Base-by-base conservation (phyloP, 2,888 invertebrate genomes). In the Mayetiola destructor region DNA sequence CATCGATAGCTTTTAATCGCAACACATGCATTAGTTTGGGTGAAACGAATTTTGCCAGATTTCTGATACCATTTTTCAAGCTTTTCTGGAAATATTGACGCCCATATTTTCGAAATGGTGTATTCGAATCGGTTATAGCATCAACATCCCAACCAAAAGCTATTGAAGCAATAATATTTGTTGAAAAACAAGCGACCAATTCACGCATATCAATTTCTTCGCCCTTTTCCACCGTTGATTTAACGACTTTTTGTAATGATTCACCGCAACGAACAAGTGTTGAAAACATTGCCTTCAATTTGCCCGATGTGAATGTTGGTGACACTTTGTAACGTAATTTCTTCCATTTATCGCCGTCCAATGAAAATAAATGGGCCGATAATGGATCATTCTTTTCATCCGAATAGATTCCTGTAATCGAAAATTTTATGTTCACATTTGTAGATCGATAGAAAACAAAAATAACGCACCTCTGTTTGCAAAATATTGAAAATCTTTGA, bases 401-500 rank as follows among this genome's bases (percentile, higher is more conserved):
- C 56, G 72, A 75, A 64, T 78, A 78, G 32, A 80, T 72, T 1
- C 56, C 56, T 5, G 16, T 18, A 21, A 27, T 18, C 9, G 21
- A 12, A 35, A 55, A 55, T 12, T 18, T 12, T 30, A 18, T 16
- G 21, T 35, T 53, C 32, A 32, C 6, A 32, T 6, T 32, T 9
- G 6, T 6, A 32, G 8, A 10, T 6, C 10, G 32, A 32, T 32
- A 10, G 32, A 32, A 32, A 32, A 32, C 6, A 6, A 32, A 32
- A 6, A 39, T 39, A 10, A 6, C n/a, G 6, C n/a, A 16, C 82
- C 82, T 53, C 82, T 78, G 62, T 83, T 81, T 66, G 78, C 76
- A 61, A 85, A 84, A 66, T 80, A 71, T n/a, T 73, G 73, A 61
- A 82, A 84, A 64, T 84, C 82, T 63, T 75, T 77, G 48, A 77